phyloP scores from a whole-genome alignment of 2,797 vertebrate species.

The Staurois parvus region DNA sequence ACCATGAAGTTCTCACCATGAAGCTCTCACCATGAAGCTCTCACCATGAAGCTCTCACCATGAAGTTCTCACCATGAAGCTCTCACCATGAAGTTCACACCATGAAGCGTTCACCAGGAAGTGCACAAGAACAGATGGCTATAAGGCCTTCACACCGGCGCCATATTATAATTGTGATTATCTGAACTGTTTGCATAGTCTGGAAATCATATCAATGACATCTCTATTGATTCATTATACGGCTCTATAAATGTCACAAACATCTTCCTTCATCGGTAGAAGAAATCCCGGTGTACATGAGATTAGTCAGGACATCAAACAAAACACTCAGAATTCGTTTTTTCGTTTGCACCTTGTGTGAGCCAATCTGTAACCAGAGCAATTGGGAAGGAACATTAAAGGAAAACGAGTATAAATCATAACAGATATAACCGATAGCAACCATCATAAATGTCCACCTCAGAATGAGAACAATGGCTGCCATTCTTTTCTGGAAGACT shows the following conservation, averaged over 20 bases:
- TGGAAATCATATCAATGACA: background rate
- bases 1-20: too few relatives aligned
- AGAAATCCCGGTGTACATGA: background rate
- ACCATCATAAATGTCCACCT: background rate
- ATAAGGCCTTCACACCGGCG: too few relatives aligned
- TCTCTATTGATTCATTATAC: too few relatives aligned
- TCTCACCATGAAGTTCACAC: too few relatives aligned
- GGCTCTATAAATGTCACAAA: slow-evolving; percentile 10
- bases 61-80: too few relatives aligned
- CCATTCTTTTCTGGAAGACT: background rate
- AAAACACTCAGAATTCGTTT: background rate
- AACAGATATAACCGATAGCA: background rate
- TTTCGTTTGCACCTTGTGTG: background rate
- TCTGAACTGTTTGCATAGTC: background rate
- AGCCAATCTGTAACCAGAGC: background rate
- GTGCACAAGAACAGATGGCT: too few relatives aligned
- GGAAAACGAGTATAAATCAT: background rate
- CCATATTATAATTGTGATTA: too few relatives aligned
- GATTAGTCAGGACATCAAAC: background rate
- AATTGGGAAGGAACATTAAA: background rate
- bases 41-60: too few relatives aligned
- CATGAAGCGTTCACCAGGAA: too few relatives aligned
- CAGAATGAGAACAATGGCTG: background rate
- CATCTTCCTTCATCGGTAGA: background rate
- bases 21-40: too few relatives aligned